These are phyloP conservation scores for Orchesella flavescens DNA, from an alignment of 2,888 invertebrate genomes.

Conservation along the genomic window DNA sequence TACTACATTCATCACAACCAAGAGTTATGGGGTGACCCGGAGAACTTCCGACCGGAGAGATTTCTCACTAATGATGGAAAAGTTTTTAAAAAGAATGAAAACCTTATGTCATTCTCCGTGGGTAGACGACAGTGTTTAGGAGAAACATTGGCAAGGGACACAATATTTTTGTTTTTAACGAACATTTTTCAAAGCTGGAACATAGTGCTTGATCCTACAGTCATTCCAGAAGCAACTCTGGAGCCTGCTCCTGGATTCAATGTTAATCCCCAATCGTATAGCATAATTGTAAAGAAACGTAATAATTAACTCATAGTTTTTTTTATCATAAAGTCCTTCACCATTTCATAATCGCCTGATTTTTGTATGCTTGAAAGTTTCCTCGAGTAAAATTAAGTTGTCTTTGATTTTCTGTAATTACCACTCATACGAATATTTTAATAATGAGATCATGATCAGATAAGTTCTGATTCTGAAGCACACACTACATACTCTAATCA, in stretches of 20 bases:
- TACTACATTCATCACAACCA: constrained; percentile 40
- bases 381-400: no score
- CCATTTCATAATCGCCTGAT: no score
- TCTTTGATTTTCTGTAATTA: no score
- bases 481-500: no score
- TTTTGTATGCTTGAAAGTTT: no score
- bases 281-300: no score
- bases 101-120: constrained; percentile 29
- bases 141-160: constrained; percentile 35
- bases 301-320: no score
- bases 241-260: constrained; percentile 34
- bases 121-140: constrained; percentile 36
- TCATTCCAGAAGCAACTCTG: constrained; percentile 6
- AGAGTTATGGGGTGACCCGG: constrained; percentile 36
- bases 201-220: neutral
- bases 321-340: no score
- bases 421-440: no score
- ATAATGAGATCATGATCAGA: no score
- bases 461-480: no score
- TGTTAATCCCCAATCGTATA: constrained; percentile 12
- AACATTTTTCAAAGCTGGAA: constrained; percentile 42
- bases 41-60: constrained; percentile 43
- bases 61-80: constrained; percentile 38
- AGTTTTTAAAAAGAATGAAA: constrained; percentile 18
- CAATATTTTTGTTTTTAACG: constrained; percentile 27